Percentiles rank a stretch among this genome's conserved stretches.
Conservation (phyloP, 2,888 invertebrate genomes). For the Frankliniella fusca region DNA sequence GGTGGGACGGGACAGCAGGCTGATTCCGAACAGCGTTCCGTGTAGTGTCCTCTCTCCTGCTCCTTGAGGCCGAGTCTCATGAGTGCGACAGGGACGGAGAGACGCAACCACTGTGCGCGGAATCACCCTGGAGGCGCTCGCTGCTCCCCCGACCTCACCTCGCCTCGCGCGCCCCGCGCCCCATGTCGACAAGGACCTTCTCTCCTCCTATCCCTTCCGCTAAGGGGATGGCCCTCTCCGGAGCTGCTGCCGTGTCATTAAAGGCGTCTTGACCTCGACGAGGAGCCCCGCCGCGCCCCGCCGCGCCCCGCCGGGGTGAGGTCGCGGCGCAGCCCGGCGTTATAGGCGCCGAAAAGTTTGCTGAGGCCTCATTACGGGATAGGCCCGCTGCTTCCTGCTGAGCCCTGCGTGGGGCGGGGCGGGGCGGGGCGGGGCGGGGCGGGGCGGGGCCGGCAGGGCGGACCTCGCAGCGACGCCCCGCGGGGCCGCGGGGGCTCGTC, state of each 20-base stretch:
- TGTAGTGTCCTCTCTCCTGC: neutral
- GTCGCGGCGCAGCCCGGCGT: no score
- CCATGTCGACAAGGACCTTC: neutral
- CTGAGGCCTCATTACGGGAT: no score
- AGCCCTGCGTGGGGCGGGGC: no score
- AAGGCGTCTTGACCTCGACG: neutral
- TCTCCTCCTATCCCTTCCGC: slow-evolving; percentile 43
- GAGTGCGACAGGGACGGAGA: no score
- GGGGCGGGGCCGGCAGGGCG: no score
- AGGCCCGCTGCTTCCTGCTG: no score
- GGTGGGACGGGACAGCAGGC: neutral
- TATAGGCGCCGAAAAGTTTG: no score
- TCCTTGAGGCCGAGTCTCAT: no score
- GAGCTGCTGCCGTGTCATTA: slow-evolving; percentile 13
- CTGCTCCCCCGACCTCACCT: neutral
- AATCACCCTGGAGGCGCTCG: neutral
- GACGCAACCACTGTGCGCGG: neutral
- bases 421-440: no score
- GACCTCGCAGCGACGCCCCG: neutral
- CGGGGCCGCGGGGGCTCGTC: neutral
- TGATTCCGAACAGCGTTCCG: no score
- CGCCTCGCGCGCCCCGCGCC: neutral
- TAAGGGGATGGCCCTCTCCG: slow-evolving; percentile 36
- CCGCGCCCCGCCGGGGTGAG: neutral
- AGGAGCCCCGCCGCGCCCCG: neutral